These are phyloP conservation scores for Aethes cnicana DNA, from an alignment of 2,888 invertebrate species.

Conservation along the genomic window DNA sequence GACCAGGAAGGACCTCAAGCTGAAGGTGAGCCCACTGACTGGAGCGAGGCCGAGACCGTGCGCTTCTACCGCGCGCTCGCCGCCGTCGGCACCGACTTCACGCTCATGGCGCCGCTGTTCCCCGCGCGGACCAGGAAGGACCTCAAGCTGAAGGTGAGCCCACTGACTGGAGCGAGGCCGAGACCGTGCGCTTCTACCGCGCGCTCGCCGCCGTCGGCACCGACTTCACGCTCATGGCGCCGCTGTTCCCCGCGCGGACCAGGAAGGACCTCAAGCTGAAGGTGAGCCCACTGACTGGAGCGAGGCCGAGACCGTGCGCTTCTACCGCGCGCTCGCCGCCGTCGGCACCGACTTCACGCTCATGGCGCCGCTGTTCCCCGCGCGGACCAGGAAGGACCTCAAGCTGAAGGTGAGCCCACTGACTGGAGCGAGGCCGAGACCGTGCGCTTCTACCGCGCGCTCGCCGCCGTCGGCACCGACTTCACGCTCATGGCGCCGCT, in stretches of 20 bases:
- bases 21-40: conserved; percentile 92
- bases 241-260: conserved; percentile 89
- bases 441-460: too few relatives aligned
- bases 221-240: conserved; percentile 94
- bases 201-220: conserved; percentile 95
- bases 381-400: conserved; percentile 89
- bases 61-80: conserved; percentile 95
- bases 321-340: conserved; percentile 94
- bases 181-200: conserved; percentile 95
- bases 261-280: conserved; percentile 94
- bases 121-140: conserved; percentile 90
- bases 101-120: conserved; percentile 92
- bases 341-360: conserved; percentile 96
- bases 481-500: too few relatives aligned
- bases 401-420: conserved; percentile 94
- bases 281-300: conserved; percentile 90
- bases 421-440: too few relatives aligned
- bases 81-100: conserved; percentile 95
- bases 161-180: conserved; percentile 89
- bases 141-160: conserved; percentile 92
- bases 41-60: conserved; percentile 91
- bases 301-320: conserved; percentile 91
- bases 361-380: conserved; percentile 92
- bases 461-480: too few relatives aligned
- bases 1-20: conserved; percentile 90